Conservation (phyloP, 2,888 invertebrate genomes). For the Coenonympha glycerion region DNA sequence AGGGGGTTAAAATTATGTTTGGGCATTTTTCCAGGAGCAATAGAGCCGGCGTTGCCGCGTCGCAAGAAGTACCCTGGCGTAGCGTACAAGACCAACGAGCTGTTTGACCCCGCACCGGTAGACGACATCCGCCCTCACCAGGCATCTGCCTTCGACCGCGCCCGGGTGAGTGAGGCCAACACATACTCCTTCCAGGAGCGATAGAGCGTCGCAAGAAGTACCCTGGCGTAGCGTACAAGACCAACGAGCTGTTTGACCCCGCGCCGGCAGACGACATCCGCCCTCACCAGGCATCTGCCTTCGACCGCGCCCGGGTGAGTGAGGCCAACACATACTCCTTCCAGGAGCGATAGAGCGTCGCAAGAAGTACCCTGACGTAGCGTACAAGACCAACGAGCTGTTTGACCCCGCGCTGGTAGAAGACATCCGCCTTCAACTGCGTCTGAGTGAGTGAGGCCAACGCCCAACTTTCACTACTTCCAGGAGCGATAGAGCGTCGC, state of each 20-base stretch:
- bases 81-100: slow-evolving; percentile 90
- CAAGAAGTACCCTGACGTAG: slow-evolving; percentile 92
- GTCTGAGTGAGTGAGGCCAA: too few relatives aligned
- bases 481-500: slow-evolving; percentile 83
- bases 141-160: slow-evolving; percentile 76
- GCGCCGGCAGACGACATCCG: slow-evolving; percentile 77
- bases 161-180: slow-evolving; percentile 82
- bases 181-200: slow-evolving; percentile 49
- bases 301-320: slow-evolving; percentile 81
- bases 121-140: slow-evolving; percentile 75
- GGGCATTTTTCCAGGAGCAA: slow-evolving; percentile 55
- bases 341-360: slow-evolving; percentile 82
- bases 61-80: slow-evolving; percentile 92
- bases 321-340: too few relatives aligned
- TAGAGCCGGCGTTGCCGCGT: slow-evolving; percentile 90
- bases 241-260: slow-evolving; percentile 87
- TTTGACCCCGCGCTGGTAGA: slow-evolving; percentile 80
- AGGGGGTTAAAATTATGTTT: too few relatives aligned
- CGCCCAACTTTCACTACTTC: too few relatives aligned
- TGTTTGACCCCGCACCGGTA: slow-evolving; percentile 81
- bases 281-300: slow-evolving; percentile 71
- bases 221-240: slow-evolving; percentile 90
- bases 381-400: slow-evolving; percentile 90
- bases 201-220: slow-evolving; percentile 92
- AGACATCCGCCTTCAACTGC: slow-evolving; percentile 74